phyloP scores from a whole-genome alignment of 2,113 vertebrate genomes.

The Leiothrix lutea region DNA sequence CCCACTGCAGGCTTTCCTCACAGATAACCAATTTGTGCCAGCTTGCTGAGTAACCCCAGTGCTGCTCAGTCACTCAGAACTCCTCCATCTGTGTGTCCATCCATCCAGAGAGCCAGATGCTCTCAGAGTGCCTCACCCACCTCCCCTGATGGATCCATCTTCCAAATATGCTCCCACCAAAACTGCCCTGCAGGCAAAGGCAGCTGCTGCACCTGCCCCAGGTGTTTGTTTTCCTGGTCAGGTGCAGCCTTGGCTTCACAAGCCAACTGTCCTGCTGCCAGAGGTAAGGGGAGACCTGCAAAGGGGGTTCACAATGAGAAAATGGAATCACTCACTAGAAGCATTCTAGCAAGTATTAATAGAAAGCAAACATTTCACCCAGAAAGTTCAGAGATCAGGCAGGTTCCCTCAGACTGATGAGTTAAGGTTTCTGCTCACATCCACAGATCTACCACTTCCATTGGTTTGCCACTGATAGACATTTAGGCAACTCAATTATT shows the following conservation, averaged over 20 bases:
- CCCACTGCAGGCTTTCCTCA: slow-evolving; percentile 4
- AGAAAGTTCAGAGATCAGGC: background rate
- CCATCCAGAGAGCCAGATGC: slow-evolving; percentile 64
- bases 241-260: background rate
- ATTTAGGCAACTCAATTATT: background rate
- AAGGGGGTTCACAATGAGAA: background rate
- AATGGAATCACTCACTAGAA: background rate
- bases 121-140: slow-evolving; percentile 25
- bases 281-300: background rate
- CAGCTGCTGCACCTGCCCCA: background rate
- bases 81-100: slow-evolving; percentile 60
- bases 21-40: background rate
- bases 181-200: background rate
- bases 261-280: background rate
- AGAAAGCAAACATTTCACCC: background rate
- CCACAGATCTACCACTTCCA: background rate
- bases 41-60: slow-evolving; percentile 37
- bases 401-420: background rate
- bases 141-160: slow-evolving; percentile 5
- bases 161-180: slow-evolving; percentile 6
- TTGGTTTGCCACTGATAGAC: background rate
- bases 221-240: background rate
- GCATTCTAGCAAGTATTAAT: background rate
- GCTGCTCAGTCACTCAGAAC: slow-evolving; percentile 65
- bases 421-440: background rate